Evolutionary conservation across 37 sponge, comb jelly and placozoan genomes (phyloP), one percentile per base, ranked within the genome.

Genomic region (Cliona cf. orientalis): DNA sequence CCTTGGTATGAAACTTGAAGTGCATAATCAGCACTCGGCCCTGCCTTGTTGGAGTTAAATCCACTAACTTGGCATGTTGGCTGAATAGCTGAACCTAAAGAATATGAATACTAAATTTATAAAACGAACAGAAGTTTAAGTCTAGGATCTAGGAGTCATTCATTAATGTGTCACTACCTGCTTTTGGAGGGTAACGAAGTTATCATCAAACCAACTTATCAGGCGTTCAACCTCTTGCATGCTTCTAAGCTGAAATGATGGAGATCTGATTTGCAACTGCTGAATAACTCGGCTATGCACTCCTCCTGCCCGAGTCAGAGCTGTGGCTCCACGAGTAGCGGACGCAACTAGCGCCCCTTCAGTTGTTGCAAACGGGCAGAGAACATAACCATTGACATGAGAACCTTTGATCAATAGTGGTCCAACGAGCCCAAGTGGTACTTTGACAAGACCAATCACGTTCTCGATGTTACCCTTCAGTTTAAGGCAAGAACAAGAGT

Each of bases 401-500:
- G 76, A 42, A 7, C 93, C 93, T 31, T 75, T 58, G 3, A 93
- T 38, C 1, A 93, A 78, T 2, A 93, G 60, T 1, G 93, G 93
- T 1, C 93, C 93, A 23, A 60, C 86, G 28, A 85, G 31, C 28
- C 86, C 90, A 2, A 93, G 34, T 1, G 93, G 93, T 29, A 93
- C 36, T 61, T 88, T 93, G 2, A 45, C 83, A 0, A 93, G 83
- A 17, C 93, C 93, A 44, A 93, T 93, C 0, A 75, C 71, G 61
- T 89, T 93, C 79, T 93, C 93, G 2, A 85, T 71, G 72, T 93
- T 93, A 1, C 93, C 93, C 63, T 93, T 93, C 32, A 93, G 69
- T 29, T 80, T 78, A 1, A 76, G 11, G 38, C 84, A 87, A 5
- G 89, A 88, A 9, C 86, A 72, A 22, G 77, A 62, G 43, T 85